Percentiles rank a stretch among this genome's conserved stretches.
phyloP scores from a whole-genome alignment of 2,888 invertebrate genomes.

The Baccha elongata region DNA sequence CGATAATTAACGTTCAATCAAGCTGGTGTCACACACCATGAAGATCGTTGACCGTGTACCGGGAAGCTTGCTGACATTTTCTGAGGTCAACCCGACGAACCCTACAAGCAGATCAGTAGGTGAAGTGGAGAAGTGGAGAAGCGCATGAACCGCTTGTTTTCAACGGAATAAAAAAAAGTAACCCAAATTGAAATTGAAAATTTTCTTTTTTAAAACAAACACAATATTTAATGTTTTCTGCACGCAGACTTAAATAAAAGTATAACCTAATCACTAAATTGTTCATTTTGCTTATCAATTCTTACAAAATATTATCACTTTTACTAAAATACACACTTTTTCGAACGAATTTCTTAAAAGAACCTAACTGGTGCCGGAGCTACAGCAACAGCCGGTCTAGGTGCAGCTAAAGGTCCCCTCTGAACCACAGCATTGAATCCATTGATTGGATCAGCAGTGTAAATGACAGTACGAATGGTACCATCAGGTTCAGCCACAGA shows the following conservation, averaged over 20 bases:
- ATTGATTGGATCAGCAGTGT: slow-evolving; percentile 79
- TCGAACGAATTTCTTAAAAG: background rate
- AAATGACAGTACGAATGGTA: slow-evolving; percentile 78
- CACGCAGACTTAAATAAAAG: background rate
- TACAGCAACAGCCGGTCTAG: slow-evolving; percentile 49
- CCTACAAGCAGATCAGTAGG: too few species aligned
- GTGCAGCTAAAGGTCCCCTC: slow-evolving; percentile 83
- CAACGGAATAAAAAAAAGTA: too few species aligned
- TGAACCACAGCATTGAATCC: slow-evolving; percentile 83
- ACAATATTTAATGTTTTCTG: too few species aligned
- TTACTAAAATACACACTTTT: background rate
- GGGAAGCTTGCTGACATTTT: too few species aligned
- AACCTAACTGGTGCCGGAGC: slow-evolving; percentile 43
- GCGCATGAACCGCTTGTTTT: too few species aligned
- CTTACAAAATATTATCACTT: slow-evolving; percentile 18
- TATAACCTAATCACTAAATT: background rate
- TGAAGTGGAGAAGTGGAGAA: too few species aligned
- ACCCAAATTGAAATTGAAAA: too few species aligned
- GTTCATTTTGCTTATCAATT: slow-evolving; percentile 16
- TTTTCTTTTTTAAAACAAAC: too few species aligned
- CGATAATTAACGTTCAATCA: too few species aligned
- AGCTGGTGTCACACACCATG: too few species aligned
- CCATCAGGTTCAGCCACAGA: slow-evolving; percentile 80
- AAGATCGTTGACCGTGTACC: too few species aligned
- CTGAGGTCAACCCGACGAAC: too few species aligned